phyloP scores from a whole-genome alignment of 2,888 invertebrate genomes.

The Diaprepes abbreviatus region DNA sequence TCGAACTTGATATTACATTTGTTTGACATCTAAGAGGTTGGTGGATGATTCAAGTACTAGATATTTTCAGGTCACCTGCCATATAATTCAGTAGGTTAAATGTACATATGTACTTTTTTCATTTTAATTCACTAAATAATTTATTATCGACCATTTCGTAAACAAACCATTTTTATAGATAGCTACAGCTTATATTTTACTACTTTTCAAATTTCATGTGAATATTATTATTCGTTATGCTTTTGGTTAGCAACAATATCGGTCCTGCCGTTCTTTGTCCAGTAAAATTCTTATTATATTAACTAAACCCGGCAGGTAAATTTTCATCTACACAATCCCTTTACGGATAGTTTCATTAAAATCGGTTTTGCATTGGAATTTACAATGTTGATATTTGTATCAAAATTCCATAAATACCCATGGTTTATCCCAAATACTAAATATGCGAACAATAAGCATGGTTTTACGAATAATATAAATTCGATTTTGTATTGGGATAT shows the following conservation, averaged over 20 bases:
- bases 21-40: no score
- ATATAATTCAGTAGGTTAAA: no score
- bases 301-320: background rate
- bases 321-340: slow-evolving; percentile 3
- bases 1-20: no score
- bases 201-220: no score
- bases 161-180: no score
- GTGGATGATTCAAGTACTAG: no score
- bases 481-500: slow-evolving; percentile 1
- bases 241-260: background rate
- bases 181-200: no score
- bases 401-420: slow-evolving; percentile 10
- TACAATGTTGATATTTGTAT: slow-evolving; percentile 13
- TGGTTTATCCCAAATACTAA: slow-evolving; percentile 13
- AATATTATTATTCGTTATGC: no score
- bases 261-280: background rate
- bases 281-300: background rate
- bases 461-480: slow-evolving; percentile 13
- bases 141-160: no score
- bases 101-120: no score
- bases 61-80: no score
- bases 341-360: slow-evolving; percentile 14
- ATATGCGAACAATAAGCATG: slow-evolving; percentile 4
- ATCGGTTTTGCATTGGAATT: slow-evolving; percentile 12
- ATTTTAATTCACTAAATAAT: no score